Evolutionary conservation across 2,113 vertebrate species (phyloP).

Genomic region (Poeciliopsis occidentalis): DNA sequence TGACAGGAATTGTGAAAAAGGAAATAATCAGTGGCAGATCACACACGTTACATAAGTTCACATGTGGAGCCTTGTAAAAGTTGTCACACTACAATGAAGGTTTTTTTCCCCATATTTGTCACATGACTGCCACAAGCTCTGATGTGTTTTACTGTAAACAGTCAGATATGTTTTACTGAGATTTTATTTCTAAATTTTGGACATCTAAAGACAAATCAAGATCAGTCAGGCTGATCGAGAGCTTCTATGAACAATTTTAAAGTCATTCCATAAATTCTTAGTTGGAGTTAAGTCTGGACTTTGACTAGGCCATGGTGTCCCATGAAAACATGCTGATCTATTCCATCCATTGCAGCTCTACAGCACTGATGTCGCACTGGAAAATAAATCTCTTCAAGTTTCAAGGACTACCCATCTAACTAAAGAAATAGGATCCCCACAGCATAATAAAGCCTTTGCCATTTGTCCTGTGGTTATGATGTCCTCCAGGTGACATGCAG

Average conservation of each 20-base stretch:
- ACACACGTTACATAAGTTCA: background rate
- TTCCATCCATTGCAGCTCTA: background rate
- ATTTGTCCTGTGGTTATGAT: background rate
- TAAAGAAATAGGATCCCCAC: background rate
- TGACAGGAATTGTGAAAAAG: conserved; percentile 16
- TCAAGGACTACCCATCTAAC: background rate
- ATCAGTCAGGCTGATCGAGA: background rate
- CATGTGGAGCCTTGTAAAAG: background rate
- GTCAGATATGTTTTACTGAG: too few species aligned
- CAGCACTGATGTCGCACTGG: background rate
- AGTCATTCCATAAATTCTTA: background rate
- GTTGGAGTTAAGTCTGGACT: background rate
- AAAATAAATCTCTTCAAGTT: too few species aligned
- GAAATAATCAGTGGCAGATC: conserved; percentile 9
- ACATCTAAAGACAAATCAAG: background rate
- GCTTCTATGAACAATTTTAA: background rate
- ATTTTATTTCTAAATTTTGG: too few species aligned
- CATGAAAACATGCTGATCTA: background rate
- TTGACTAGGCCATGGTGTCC: background rate
- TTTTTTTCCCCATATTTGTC: too few species aligned
- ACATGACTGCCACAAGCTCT: too few species aligned
- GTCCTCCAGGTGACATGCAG: background rate
- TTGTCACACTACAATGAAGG: too few species aligned
- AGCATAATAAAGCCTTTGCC: background rate
- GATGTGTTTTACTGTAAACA: too few species aligned